Evolutionary conservation across 2,113 vertebrate genomes (phyloP).

Genomic region (Phalacrocorax aristotelis): DNA sequence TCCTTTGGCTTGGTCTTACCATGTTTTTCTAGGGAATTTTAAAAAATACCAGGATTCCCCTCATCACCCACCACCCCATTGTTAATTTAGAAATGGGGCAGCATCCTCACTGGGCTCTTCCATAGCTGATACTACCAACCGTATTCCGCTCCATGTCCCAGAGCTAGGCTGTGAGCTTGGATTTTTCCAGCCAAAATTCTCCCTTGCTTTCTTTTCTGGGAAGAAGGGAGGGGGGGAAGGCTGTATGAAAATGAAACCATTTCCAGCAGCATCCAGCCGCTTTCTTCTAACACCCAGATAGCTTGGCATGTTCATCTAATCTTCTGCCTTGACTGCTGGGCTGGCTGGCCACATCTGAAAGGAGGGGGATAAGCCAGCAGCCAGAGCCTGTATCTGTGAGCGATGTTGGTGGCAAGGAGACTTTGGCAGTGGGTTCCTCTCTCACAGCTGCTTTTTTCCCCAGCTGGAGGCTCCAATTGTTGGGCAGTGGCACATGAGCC

Average conservation of each 20-base stretch:
- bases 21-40: not conserved
- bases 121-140: not conserved
- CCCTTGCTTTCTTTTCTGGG: not conserved
- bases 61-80: rapidly evolving
- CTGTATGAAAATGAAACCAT: not conserved
- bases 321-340: conserved; percentile 4
- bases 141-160: not conserved
- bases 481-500: not conserved
- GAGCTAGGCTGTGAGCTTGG: not conserved
- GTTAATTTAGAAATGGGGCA: not conserved
- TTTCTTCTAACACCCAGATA: not conserved
- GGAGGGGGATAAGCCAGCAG: not conserved
- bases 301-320: not conserved
- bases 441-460: not conserved
- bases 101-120: not conserved
- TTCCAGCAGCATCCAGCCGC: not conserved
- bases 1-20: not conserved
- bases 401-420: not conserved
- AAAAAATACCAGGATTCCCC: not conserved
- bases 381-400: not conserved
- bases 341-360: conserved; percentile 29
- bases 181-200: not conserved
- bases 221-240: too few relatives aligned
- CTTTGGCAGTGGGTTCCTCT: conserved; percentile 7
- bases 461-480: not conserved